Conservation (phyloP, 2,888 invertebrate genomes). For the Kuschelorhynchus macadamiae region DNA sequence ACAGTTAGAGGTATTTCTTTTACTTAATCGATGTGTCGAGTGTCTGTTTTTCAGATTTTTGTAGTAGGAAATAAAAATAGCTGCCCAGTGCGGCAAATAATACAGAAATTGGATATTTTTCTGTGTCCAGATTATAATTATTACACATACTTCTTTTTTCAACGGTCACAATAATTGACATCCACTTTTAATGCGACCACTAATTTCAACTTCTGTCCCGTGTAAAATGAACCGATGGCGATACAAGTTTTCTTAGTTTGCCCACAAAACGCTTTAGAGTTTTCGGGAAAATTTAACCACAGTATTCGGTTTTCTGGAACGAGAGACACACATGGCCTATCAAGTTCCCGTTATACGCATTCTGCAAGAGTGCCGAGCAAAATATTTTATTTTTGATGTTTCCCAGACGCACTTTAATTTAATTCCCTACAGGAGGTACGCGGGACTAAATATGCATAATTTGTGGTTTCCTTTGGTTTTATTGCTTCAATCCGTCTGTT, state of each 20-base stretch:
- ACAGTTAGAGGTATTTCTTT: no score
- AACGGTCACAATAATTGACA: no score
- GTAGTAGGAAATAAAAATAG: no score
- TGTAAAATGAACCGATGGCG: conserved; percentile 24
- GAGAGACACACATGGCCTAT: conserved; percentile 64
- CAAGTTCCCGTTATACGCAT: conserved; percentile 60
- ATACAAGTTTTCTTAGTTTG: neutral
- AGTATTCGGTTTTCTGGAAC: conserved; percentile 31
- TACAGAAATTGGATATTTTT: no score
- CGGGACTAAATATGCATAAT: conserved; percentile 66
- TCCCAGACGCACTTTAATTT: conserved; percentile 68
- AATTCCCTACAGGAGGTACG: conserved; percentile 66
- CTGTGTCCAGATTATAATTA: no score
- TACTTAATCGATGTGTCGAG: no score
- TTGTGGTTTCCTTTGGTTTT: conserved; percentile 64
- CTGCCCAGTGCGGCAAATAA: no score
- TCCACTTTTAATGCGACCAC: no score
- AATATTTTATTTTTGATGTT: conserved; percentile 67
- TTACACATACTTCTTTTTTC: no score
- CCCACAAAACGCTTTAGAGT: conserved; percentile 28
- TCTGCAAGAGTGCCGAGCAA: conserved; percentile 60
- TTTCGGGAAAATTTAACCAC: conserved; percentile 12
- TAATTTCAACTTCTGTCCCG: neutral
- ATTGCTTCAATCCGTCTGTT: conserved; percentile 59
- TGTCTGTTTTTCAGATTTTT: no score